Evolutionary conservation across 2,888 invertebrate genomes (phyloP), one percentile per base, ranked within the genome.

Genomic region (Dione juno): DNA sequence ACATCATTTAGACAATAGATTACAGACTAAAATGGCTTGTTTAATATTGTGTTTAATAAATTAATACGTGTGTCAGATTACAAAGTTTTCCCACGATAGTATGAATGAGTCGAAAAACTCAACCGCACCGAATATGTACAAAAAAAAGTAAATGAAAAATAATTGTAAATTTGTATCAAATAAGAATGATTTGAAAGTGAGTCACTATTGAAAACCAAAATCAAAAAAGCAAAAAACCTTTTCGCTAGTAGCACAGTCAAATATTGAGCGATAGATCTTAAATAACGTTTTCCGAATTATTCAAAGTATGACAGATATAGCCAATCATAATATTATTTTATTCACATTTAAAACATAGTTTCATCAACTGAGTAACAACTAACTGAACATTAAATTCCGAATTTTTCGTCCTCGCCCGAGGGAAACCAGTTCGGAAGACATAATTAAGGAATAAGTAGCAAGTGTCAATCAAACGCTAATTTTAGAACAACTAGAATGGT

Each of bases 261-360:
- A 72, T 52, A 63, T 50, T 63, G 67, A 69, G 67, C 61, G 58
- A 50, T 59, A 69, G 64, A 64, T 66, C 75, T 73, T 74, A 75
- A 74, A 58, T 67, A 75, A 58, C 54, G 75, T 75, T 65, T 75
- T 74, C 76, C 76, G 75, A 70, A 67, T 61, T 50, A 53, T 52
- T 54, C n/a, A 64, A 8, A 19, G 8, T 28, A 61, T 9, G 16
- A 48, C 11, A 19, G 52, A 59, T 37, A 40, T 45, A 37, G 66
- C 68, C 67, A 69, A 71, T 71, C 21, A 58, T 9, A 58, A 50
- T 21, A n/a, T n/a, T n/a, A 1, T n/a, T 9, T 52, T 11, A 14
- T 41, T 40, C 8, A 45, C 48, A 19, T 13, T 54, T n/a, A n/a
- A 41, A 45, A 14, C 21, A 11, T 50, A 41, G 11, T n/a, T n/a